Evolutionary conservation across 2,888 invertebrate genomes (phyloP), one percentile per base, ranked within the genome.

Genomic region (Linhomoeus sp.): DNA sequence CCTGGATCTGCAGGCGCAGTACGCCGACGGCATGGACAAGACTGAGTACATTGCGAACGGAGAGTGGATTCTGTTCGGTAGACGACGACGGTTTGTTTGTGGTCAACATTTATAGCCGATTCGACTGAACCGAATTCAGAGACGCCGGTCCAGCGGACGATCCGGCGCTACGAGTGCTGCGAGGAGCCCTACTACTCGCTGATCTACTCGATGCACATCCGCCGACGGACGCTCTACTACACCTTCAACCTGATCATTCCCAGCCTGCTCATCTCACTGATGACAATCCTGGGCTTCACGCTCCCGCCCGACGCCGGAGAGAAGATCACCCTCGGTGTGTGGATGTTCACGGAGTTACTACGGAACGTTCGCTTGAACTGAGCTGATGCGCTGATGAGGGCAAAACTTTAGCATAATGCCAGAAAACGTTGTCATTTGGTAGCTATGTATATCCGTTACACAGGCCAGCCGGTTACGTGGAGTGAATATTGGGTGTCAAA

Each of bases 181-280:
- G 90, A 71, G 78, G 90, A 63, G 40, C 61, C 61, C n/a, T 70
- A 68, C 55, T 64, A 90, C 67, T 90, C 90, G 72, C 83, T 90
- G 65, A 90, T 39, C 7, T 43, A 24, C 24, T 45, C 26, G 19
- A 26, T 41, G 14, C 82, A 84, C 69, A 87, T 94, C 69, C 77
- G 90, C 61, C 78, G 94, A 64, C 79, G 92, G 66, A 92, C 92
- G 51, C 78, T 97, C 58, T 94, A 92, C 76, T 94, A 94, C 74
- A 90, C 92, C 75, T 92, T 94, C 77, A 97, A 97, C 75, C 77
- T 94, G 66, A 92, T 94, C 70, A 87, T 94, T 67, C 94, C 94
- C 57, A 92, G 92, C 71, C 87, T 94, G 64, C 77, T 94, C 67
- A 92, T 97, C 67, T 88, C 92, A 60, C 87, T 92, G 58, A 90